phyloP scores from a whole-genome alignment of 2,797 vertebrate genomes.

The Rhincodon typus region DNA sequence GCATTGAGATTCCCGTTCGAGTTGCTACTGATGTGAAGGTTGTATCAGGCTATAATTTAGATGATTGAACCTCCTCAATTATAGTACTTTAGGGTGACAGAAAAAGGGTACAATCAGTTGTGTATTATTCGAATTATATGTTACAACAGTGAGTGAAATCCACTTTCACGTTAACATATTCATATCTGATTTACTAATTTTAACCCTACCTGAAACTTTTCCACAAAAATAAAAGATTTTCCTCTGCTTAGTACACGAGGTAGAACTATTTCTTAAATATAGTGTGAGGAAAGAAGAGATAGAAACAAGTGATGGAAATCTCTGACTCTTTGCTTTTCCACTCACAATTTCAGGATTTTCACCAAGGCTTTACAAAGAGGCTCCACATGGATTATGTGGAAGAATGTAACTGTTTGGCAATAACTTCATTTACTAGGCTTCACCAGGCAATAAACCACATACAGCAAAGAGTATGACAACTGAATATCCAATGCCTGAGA shows the following conservation, averaged over 20 bases:
- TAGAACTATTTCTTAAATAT: too few relatives aligned
- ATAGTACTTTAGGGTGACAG: conserved; percentile 86
- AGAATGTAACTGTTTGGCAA: neutral
- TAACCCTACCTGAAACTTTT: conserved; percentile 24
- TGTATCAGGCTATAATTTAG: conserved; percentile 63
- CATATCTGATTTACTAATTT: conserved; percentile 44
- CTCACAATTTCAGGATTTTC: neutral
- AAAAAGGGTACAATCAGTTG: conserved; percentile 61
- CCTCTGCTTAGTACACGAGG: too few relatives aligned
- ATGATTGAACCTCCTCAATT: conserved; percentile 88
- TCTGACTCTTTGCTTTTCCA: neutral
- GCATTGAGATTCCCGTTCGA: neutral
- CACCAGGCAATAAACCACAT: neutral
- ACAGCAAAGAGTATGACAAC: too few relatives aligned
- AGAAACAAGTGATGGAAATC: too few relatives aligned
- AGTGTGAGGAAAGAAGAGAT: neutral
- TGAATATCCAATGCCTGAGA: too few relatives aligned
- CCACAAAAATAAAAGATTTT: neutral
- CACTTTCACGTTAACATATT: conserved; percentile 46
- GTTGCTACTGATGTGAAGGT: conserved; percentile 10
- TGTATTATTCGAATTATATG: conserved; percentile 63
- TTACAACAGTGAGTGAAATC: conserved; percentile 60
- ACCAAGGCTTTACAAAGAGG: neutral
- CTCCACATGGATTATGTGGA: neutral
- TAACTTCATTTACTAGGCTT: neutral